phyloP scores from a whole-genome alignment of 2,888 invertebrate species.

The Chouioia cunea region DNA sequence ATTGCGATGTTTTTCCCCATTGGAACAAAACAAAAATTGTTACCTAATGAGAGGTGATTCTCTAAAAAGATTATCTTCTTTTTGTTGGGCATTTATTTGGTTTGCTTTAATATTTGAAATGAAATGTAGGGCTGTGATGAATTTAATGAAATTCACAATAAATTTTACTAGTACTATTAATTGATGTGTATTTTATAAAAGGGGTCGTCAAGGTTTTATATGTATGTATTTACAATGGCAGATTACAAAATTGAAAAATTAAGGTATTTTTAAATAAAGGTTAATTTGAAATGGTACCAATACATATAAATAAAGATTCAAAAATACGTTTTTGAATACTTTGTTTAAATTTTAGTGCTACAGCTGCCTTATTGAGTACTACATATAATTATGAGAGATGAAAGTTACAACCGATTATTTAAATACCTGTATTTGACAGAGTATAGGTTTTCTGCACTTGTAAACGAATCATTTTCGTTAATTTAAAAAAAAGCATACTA shows the following conservation, averaged over 20 bases:
- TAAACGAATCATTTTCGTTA: not conserved
- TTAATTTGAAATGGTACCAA: conserved; percentile 19
- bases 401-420: conserved; percentile 7
- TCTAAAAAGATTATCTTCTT: conserved; percentile 30
- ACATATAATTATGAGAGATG: not conserved
- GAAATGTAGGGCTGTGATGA: not conserved
- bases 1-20: not conserved
- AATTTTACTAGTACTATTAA: not conserved
- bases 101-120: conserved; percentile 49
- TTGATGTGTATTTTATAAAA: conserved; percentile 20
- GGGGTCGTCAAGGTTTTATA: conserved; percentile 42
- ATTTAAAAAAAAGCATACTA: not conserved
- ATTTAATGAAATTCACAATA: not conserved
- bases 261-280: conserved; percentile 37
- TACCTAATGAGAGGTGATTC: conserved; percentile 21
- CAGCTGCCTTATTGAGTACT: not conserved
- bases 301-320: conserved; percentile 24
- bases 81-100: conserved; percentile 66
- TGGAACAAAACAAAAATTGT: conserved; percentile 15
- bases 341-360: not conserved
- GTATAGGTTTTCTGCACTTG: conserved; percentile 2
- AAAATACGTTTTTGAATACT: conserved; percentile 12
- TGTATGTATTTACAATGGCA: conserved; percentile 2
- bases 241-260: conserved; percentile 18
- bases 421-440: conserved; percentile 26